phyloP scores from a whole-genome alignment of 2,113 vertebrate genomes.

The Phylloscopus whistleri region DNA sequence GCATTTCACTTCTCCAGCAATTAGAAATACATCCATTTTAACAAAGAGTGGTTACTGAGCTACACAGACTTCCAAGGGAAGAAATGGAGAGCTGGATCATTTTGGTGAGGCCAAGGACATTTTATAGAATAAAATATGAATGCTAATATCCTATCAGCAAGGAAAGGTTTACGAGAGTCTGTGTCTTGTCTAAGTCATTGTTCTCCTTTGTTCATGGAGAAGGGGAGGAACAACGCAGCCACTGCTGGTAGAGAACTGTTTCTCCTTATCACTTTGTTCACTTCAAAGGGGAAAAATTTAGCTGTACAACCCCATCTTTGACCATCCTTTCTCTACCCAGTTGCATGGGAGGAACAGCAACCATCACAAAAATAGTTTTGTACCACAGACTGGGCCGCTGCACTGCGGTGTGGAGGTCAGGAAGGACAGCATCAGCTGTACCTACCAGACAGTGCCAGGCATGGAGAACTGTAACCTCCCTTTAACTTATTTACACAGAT shows the following conservation, averaged over 20 bases:
- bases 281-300: background rate
- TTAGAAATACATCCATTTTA: background rate
- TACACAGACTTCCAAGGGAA: background rate
- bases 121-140: background rate
- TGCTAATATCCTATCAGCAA: background rate
- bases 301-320: background rate
- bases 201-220: background rate
- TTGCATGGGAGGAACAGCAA: background rate
- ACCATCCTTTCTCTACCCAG: background rate
- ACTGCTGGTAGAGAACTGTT: background rate
- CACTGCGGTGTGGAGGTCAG: background rate
- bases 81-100: background rate
- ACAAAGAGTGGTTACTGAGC: background rate
- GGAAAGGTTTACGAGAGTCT: background rate
- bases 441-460: background rate
- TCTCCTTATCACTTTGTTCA: background rate
- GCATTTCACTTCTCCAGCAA: background rate
- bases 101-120: background rate
- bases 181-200: accelerated
- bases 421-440: background rate
- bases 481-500: background rate
- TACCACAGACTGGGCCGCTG: background rate
- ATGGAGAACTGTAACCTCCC: background rate
- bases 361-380: background rate
- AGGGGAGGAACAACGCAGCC: background rate